phyloP scores from a whole-genome alignment of 2,888 invertebrate genomes.

The Microctonus hyperodae region DNA sequence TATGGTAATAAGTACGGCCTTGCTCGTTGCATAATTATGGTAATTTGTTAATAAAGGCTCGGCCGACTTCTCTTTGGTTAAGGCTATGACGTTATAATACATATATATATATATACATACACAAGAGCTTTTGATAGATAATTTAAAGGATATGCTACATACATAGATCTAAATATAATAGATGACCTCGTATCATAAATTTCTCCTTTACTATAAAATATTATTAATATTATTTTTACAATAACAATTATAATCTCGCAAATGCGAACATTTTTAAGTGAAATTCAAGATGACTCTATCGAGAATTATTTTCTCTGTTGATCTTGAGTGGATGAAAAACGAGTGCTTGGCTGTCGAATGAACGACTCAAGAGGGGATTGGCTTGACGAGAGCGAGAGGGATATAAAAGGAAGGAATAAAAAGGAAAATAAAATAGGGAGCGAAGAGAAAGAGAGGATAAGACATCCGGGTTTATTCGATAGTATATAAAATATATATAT shows the following conservation, averaged over 20 bases:
- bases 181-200: background rate
- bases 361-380: slow-evolving; percentile 31
- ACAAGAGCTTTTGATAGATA: background rate
- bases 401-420: slow-evolving; percentile 17
- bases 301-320: slow-evolving; percentile 26
- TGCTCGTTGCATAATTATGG: slow-evolving; percentile 57
- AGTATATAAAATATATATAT: background rate
- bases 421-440: slow-evolving; percentile 15
- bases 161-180: background rate
- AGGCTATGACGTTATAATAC: background rate
- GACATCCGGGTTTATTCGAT: slow-evolving; percentile 36
- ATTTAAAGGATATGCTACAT: background rate
- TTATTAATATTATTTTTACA: background rate
- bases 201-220: background rate
- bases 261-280: slow-evolving; percentile 32
- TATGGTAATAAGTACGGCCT: slow-evolving; percentile 51
- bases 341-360: slow-evolving; percentile 6
- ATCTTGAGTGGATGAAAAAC: slow-evolving; percentile 34
- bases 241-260: background rate
- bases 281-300: slow-evolving; percentile 2
- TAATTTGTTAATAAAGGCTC: slow-evolving; percentile 56
- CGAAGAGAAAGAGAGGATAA: slow-evolving; percentile 26
- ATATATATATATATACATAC: slow-evolving; percentile 19
- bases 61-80: slow-evolving; percentile 43
- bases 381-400: slow-evolving; percentile 22